These are phyloP conservation scores for Lucilia cuprina DNA, from an alignment of 1,140 invertebrate species.

Conservation along the genomic window DNA sequence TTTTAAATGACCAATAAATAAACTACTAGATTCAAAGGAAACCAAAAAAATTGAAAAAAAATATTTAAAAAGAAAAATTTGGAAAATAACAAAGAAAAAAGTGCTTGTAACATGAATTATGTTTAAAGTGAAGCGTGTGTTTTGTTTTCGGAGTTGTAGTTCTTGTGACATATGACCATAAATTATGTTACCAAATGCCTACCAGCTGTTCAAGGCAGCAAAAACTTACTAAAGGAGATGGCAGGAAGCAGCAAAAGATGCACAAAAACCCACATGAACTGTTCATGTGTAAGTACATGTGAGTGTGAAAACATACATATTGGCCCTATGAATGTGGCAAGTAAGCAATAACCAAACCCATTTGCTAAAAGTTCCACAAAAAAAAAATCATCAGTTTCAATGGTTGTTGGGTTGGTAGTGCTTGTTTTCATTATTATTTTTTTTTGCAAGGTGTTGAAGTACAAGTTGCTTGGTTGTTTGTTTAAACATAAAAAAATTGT, in stretches of 20 bases:
- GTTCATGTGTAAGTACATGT: not conserved
- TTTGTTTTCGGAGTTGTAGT: not conserved
- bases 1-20: slow-evolving; percentile 15
- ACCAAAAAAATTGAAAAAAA: too few species aligned
- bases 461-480: slow-evolving; percentile 12
- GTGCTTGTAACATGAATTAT: not conserved
- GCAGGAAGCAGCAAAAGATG: not conserved
- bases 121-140: not conserved
- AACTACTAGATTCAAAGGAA: not conserved
- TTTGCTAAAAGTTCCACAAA: too few species aligned
- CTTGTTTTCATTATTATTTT: not conserved
- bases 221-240: not conserved
- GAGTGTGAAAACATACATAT: not conserved
- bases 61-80: not conserved
- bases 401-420: not conserved
- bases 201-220: not conserved
- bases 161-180: slow-evolving; percentile 23
- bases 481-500: not conserved
- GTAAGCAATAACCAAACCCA: too few species aligned
- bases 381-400: too few species aligned
- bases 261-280: slow-evolving; percentile 9
- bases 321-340: not conserved
- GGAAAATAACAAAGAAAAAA: not conserved
- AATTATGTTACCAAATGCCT: slow-evolving; percentile 20
- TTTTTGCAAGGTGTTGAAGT: slow-evolving; percentile 28